These are phyloP conservation scores for Cynodonichthys magdalenae DNA, from an alignment of 2,797 vertebrate species.

Conservation along the genomic window DNA sequence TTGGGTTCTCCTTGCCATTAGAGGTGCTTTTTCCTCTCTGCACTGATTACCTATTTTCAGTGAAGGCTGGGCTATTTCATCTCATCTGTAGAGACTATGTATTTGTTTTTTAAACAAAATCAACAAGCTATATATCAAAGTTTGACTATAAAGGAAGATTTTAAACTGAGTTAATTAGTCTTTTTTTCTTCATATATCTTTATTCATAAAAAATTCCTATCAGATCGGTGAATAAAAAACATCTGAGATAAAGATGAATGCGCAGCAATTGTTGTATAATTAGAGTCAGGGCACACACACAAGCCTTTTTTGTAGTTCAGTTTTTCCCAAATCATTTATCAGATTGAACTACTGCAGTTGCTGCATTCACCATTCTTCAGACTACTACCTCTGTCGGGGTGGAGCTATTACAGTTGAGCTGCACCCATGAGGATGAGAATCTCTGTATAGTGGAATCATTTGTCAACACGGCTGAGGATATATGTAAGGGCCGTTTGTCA, in stretches of 20 bases:
- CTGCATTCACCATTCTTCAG: conserved; percentile 43
- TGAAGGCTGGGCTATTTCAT: conserved; percentile 60
- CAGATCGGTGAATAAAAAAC: background rate
- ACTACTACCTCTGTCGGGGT: conserved; percentile 38
- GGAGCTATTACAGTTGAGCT: conserved; percentile 44
- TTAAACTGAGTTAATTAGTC: conserved; percentile 36
- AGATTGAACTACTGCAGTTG: conserved; percentile 43
- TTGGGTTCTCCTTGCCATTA: conserved; percentile 73
- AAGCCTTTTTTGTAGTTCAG: conserved; percentile 38
- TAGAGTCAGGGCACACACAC: conserved; percentile 17
- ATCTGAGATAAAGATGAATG: conserved; percentile 3
- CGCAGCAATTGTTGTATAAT: background rate
- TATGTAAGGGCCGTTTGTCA: conserved; percentile 45
- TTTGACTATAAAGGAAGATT: conserved; percentile 57
- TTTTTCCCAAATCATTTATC: conserved; percentile 64
- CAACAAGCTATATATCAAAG: conserved; percentile 56
- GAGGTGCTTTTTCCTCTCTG: conserved; percentile 64
- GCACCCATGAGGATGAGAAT: conserved; percentile 49
- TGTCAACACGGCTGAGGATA: conserved; percentile 47
- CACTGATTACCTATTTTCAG: conserved; percentile 71
- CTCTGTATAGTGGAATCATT: conserved; percentile 42
- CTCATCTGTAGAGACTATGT: conserved; percentile 74
- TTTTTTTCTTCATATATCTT: conserved; percentile 21
- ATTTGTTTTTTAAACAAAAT: conserved; percentile 54
- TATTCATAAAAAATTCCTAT: conserved; percentile 12